These are phyloP conservation scores for Scaptomyza caliginosa DNA, from an alignment of 2,888 invertebrate genomes.

Conservation along the genomic window DNA sequence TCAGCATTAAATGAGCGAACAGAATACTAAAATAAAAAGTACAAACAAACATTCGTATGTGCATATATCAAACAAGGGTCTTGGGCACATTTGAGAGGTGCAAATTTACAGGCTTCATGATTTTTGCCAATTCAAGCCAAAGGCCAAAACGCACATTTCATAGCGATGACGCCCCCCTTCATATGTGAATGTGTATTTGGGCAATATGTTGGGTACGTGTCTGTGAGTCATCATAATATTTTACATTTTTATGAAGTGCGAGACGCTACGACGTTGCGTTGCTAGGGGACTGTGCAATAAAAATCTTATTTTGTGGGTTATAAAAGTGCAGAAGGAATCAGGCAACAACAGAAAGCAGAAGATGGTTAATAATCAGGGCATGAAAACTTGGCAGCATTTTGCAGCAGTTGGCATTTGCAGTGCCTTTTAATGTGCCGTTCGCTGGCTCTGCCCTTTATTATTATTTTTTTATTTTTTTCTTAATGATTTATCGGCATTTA, in stretches of 20 bases:
- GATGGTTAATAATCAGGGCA: conserved; percentile 11
- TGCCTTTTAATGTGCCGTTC: conserved; percentile 46
- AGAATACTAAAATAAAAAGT: conserved; percentile 15
- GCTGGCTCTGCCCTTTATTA: conserved; percentile 30
- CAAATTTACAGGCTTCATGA: conserved; percentile 45
- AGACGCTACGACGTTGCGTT: conserved; percentile 51
- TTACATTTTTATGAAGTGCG: conserved; percentile 79
- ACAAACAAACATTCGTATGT: conserved; percentile 3
- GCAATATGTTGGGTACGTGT: conserved; percentile 63
- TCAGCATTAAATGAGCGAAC: conserved; percentile 39
- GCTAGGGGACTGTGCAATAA: conserved; percentile 66
- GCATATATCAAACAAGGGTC: conserved; percentile 23
- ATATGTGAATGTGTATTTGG: conserved; percentile 2
- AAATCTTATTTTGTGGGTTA: conserved; percentile 74
- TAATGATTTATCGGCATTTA: conserved; percentile 78
- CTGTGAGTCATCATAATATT: conserved; percentile 74
- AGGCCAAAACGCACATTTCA: conserved; percentile 32
- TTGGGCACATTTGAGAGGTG: conserved; percentile 27
- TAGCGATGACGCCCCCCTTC: conserved; percentile 4
- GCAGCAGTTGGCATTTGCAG: conserved; percentile 39
- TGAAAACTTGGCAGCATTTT: conserved; percentile 43
- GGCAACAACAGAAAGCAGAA: neutral
- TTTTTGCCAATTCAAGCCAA: conserved; percentile 39
- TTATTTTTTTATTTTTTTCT: conserved; percentile 46
- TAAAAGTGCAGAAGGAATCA: conserved; percentile 64